Base-by-base conservation (phyloP, 1,140 invertebrate genomes). In the Caenorhabditis elegans region DNA sequence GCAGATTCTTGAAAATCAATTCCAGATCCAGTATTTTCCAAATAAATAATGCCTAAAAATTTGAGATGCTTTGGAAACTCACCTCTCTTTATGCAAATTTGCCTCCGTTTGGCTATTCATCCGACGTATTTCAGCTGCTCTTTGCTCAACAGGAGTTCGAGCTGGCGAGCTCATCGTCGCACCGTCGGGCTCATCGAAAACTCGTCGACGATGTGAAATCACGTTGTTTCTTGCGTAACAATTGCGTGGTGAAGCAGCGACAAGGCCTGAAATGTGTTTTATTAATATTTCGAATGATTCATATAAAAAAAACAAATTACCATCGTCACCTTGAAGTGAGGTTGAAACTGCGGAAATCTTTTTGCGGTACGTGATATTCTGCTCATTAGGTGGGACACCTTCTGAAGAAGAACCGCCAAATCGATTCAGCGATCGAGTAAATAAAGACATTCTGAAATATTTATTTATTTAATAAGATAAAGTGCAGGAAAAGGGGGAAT, bases 341-440 rank as follows among this genome's bases (percentile, higher is more conserved):
- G 60, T 70, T 3, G 60, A 70, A 22, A 70, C 60, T 10, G 34
- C n/a, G 0, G 60, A 70, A 17, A 70, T n/a, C 28, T 70, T 70
- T n/a, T 70, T 70, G 11, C 60, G 60, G n/a, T 43, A 22, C 2
- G 60, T 70, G n/a, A 70, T 70, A 43, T 70, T 70, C n/a, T 70
- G 31, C 8, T 70, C 60, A n/a, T 70, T 70, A 3, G 34, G 31
- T 17, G 34, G 17, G 2, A 31, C 19, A 5, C 1, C n/a, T 39
- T 70, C 34, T 15, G 53, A 60, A 6, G 60, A 15, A 0, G 28
- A 31, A 17, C 34, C 34, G 19, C 34, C 28, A 8, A 70, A 70
- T n/a, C 60, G 60, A 31, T 70, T 70, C 31, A 60, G 24, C 10
- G 53, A 34, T 22, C 53, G 53, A 31, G 53, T 17, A 15, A 60